Base-by-base conservation (phyloP, 2,113 vertebrate genomes). In the Labeo catla region DNA sequence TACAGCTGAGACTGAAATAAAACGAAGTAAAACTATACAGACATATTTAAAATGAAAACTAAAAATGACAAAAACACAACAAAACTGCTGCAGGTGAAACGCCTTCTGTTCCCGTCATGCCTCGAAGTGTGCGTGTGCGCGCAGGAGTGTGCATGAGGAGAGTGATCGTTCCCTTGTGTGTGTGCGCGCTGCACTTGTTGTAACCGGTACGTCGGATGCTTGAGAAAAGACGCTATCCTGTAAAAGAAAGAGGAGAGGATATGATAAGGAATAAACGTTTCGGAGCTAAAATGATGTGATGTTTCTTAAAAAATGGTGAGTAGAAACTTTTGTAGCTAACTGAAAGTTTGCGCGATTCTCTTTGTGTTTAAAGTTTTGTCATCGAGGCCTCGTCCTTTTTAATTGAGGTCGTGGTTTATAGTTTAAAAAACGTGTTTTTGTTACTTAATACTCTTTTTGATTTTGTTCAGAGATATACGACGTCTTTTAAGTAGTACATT, bases 321-420 rank as follows among this genome's bases (percentile, higher is more conserved):
- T 84, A 59, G 65, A 36, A 70, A 83, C 49, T 19, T 43, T 34
- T 2, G 34, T 9, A 39, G 28, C 28, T 19, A 8, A 4, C 39
- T 39, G 3, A 5, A 83, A 83, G 47, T 84, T 84, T 54, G 65
- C 49, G 4, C 10, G 81, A 83, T 21, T 10, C 50, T 52, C 81
- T 72, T 73, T 73, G 81, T 83, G 81, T 83, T 72, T 83, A 68
- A 68, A 66, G 43, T 81, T 59, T 81, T 70, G 9, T 28, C 13
- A 23, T 23, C 50, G 21, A 72, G 82, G 82, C 82, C 82, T 84
- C 36, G 50, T 57, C 65, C 72, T 70, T 8, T 68, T 82, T 49
- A 36, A 59, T 54, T 15, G 3, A 8, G 19, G 11, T 73, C 21
- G 63, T 19, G 28, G 15, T 47, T 66, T 34, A 16, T 16, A 34